phyloP scores from a whole-genome alignment of 2,797 vertebrate genomes.

The Octomys mimax region DNA sequence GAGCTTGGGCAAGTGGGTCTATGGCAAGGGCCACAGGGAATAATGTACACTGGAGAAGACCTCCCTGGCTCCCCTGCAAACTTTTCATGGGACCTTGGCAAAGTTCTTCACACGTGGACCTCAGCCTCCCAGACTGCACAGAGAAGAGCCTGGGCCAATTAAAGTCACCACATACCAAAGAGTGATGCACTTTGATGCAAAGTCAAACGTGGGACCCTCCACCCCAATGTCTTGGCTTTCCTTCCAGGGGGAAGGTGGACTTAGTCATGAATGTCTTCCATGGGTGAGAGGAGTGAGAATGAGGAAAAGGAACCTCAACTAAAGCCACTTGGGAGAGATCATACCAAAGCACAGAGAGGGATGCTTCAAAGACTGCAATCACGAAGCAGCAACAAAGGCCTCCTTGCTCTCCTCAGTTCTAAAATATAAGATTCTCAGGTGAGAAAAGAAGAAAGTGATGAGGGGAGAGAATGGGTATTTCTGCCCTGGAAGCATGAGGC shows the following conservation, averaged over 20 bases:
- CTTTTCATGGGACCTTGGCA: not conserved
- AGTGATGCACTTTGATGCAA: not conserved
- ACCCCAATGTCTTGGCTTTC: not conserved
- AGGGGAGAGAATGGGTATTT: not conserved
- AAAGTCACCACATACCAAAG: not conserved
- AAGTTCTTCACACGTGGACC: not conserved
- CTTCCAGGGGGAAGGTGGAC: not conserved
- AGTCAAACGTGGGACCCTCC: not conserved
- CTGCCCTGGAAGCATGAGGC: not conserved
- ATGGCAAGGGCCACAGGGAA: not conserved
- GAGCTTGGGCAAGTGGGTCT: not conserved
- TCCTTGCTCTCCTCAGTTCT: not conserved
- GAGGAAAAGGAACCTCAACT: not conserved
- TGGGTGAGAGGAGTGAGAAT: not conserved
- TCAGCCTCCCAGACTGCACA: not conserved
- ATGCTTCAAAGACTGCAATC: not conserved
- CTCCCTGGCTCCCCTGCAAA: not conserved
- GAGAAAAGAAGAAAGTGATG: conserved; percentile 15
- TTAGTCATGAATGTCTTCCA: not conserved
- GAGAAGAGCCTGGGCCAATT: not conserved
- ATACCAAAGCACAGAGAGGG: not conserved
- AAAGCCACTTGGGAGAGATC: not conserved
- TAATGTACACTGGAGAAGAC: not conserved
- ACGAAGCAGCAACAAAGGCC: not conserved
- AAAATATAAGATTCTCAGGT: conserved; percentile 1